phyloP scores from a whole-genome alignment of 2,888 invertebrate genomes.

The Tribolium freemani region DNA sequence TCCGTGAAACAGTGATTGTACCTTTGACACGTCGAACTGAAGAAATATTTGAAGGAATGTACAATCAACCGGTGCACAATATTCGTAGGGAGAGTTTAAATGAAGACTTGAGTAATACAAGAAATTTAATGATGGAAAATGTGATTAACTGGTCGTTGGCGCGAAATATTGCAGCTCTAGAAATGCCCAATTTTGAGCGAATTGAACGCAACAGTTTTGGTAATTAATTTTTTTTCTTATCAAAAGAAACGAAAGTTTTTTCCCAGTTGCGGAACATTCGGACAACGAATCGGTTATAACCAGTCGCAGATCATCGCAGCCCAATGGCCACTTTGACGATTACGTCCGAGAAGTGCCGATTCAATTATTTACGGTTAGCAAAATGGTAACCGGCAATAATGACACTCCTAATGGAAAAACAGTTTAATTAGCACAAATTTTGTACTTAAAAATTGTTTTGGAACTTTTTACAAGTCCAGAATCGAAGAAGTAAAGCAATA shows the following conservation, averaged over 20 bases:
- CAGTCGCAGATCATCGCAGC: constrained; percentile 47
- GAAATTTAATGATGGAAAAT: constrained; percentile 62
- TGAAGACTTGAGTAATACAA: constrained; percentile 13
- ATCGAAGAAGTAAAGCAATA: neutral
- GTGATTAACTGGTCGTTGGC: constrained; percentile 66
- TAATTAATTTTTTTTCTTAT: constrained; percentile 35
- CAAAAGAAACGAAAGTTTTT: neutral
- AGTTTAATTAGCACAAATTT: constrained; percentile 29
- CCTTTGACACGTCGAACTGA: constrained; percentile 74
- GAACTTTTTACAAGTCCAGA: neutral
- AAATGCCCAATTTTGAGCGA: constrained; percentile 50
- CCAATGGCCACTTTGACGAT: constrained; percentile 52
- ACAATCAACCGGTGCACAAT: constrained; percentile 54
- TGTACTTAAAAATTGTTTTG: constrained; percentile 9
- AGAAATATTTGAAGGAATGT: constrained; percentile 70
- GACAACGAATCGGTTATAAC: constrained; percentile 15
- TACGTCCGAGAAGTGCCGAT: constrained; percentile 64
- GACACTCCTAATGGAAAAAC: constrained; percentile 25
- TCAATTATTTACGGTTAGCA: constrained; percentile 65
- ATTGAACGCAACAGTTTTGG: constrained; percentile 50
- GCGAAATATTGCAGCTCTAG: constrained; percentile 61
- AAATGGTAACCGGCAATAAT: constrained; percentile 54
- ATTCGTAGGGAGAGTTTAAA: constrained; percentile 17
- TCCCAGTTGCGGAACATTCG: constrained; percentile 28
- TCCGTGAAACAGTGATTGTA: constrained; percentile 73